Conservation (phyloP, 2,888 invertebrate genomes). For the Cartodere bifasciata region DNA sequence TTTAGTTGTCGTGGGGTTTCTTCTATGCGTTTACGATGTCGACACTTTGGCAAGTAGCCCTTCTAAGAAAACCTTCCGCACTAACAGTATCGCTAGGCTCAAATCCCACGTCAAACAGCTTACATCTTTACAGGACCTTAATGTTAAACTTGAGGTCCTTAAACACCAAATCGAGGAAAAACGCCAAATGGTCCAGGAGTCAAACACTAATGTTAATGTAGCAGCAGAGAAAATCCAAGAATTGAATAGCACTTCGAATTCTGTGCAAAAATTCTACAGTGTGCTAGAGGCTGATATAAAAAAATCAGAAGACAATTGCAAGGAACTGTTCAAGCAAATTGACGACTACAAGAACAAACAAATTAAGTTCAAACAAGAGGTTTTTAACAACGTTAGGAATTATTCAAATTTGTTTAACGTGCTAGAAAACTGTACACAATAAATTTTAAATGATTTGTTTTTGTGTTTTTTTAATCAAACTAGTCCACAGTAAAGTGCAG, state of each 20-base stretch:
- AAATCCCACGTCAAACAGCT: slow-evolving; percentile 15
- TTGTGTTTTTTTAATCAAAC: no score
- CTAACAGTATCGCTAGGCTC: no score
- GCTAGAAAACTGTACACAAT: no score
- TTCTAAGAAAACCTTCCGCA: no score
- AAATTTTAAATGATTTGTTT: no score
- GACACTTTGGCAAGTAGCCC: no score
- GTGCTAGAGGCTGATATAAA: slow-evolving; percentile 22
- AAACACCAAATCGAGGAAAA: slow-evolving; percentile 25
- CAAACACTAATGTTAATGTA: slow-evolving; percentile 20
- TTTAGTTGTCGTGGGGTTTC: slow-evolving; percentile 23
- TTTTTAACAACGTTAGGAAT: slow-evolving; percentile 20
- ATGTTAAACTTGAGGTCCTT: slow-evolving; percentile 25
- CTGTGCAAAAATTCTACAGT: slow-evolving; percentile 25
- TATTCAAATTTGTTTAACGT: slow-evolving; percentile 19
- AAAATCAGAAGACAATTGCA: slow-evolving; percentile 25
- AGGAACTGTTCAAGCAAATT: slow-evolving; percentile 24
- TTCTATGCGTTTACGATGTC: no score
- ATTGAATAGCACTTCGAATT: slow-evolving; percentile 22
- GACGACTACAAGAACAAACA: slow-evolving; percentile 24
- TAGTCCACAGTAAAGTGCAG: no score
- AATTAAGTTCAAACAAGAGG: slow-evolving; percentile 21
- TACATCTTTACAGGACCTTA: slow-evolving; percentile 26
- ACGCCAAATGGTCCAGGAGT: slow-evolving; percentile 21
- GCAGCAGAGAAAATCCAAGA: slow-evolving; percentile 25